Base-by-base conservation (phyloP, 2,797 vertebrate genomes). In the Menidia menidia region DNA sequence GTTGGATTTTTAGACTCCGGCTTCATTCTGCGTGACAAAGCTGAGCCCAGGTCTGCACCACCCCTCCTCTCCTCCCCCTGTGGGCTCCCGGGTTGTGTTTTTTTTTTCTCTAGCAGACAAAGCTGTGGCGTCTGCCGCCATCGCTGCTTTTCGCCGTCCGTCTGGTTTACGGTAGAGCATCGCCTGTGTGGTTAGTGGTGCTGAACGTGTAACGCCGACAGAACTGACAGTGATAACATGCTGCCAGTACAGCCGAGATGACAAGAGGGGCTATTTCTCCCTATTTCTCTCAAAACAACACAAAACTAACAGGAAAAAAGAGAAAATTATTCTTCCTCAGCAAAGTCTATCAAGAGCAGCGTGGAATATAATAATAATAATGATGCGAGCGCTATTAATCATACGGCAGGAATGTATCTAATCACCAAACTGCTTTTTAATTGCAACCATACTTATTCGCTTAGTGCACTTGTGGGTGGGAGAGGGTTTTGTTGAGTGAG, bases 391-490 rank as follows among this genome's bases (percentile, higher is more conserved):
- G 60, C 65, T 71, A 80, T 33, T 54, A 82, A 65, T 78, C 80
- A 80, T 65, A 73, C 52, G 74, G 64, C 62, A 45, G 18, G 53
- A 72, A 71, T 81, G 80, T 71, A 73, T 81, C 53, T 45, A 55
- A 71, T 61, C 64, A 73, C 73, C 33, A 3, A 67, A 67, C 74
- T 56, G 60, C 4, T 6, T 33, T 89, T 87, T 89, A 89, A 92
- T 86, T 87, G 71, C 52, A 61, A 15, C 79, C 82, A 86, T 67
- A 84, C 80, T 84, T 82, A 73, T 85, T 42, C 68, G 68, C 64
- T 71, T 56, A 18, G 66, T 73, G 50, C 70, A 39, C 45, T 63
- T 71, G 73, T 73, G 72, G 72, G 71, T 71, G 82, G 75, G 75
- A 80, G 71, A 64, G 50, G 50, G 64, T 68, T 86, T 73, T 65